phyloP scores from a whole-genome alignment of 2,797 vertebrate genomes.

The Sciurus carolinensis region DNA sequence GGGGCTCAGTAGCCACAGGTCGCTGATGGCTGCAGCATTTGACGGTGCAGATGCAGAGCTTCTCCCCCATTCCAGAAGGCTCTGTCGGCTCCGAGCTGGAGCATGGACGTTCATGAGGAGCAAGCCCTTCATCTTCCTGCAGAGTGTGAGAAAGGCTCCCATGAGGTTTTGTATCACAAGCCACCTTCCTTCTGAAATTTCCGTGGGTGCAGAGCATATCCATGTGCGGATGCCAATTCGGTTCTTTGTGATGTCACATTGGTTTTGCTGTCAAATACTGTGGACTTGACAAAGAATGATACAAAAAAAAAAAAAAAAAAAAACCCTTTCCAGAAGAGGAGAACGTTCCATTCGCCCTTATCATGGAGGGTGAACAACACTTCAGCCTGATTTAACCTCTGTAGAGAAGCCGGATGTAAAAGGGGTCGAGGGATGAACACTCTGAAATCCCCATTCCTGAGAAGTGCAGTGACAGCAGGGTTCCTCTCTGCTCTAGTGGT shows the following conservation, averaged over 20 bases:
- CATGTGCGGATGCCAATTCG: background rate
- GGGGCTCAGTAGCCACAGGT: background rate
- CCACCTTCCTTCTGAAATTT: background rate
- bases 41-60: background rate
- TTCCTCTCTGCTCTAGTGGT: background rate
- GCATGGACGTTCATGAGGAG: background rate
- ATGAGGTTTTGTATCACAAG: background rate
- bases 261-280: background rate
- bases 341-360: background rate
- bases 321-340: background rate
- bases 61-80: rapidly evolving
- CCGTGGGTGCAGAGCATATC: background rate
- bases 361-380: background rate
- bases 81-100: rapidly evolving
- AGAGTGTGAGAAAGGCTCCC: background rate
- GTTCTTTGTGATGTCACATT: background rate
- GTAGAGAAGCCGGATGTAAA: background rate
- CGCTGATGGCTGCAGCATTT: rapidly evolving
- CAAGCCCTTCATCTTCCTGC: background rate
- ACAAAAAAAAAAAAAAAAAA: background rate
- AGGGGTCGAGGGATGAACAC: rapidly evolving
- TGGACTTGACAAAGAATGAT: background rate
- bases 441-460: background rate
- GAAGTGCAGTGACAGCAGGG: rapidly evolving
- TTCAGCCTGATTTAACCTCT: background rate